phyloP scores from a whole-genome alignment of 2,888 invertebrate species.

The Flabesymbios commensalis region DNA sequence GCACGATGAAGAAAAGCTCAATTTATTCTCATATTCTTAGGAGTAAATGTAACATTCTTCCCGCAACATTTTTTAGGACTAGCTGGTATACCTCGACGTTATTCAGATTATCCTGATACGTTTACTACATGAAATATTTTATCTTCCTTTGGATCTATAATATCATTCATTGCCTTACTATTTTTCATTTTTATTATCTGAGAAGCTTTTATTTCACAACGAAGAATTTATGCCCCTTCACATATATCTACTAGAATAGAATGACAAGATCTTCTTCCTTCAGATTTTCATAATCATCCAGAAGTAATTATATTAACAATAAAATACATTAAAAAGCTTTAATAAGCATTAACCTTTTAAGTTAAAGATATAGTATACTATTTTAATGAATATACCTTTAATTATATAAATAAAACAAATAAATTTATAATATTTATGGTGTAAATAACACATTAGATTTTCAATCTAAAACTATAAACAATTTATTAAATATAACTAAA shows the following conservation, averaged over 20 bases:
- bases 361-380: too few relatives aligned
- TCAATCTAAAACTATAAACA: too few relatives aligned
- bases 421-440: too few relatives aligned
- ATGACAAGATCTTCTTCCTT: conserved; percentile 36
- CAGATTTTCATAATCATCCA: conserved; percentile 34
- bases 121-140: conserved; percentile 53
- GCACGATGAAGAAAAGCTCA: conserved; percentile 70
- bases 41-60: conserved; percentile 80
- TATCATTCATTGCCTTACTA: conserved; percentile 34
- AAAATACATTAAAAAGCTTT: too few relatives aligned
- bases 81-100: conserved; percentile 76
- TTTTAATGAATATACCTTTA: too few relatives aligned
- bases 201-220: conserved; percentile 39
- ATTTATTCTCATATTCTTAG: conserved; percentile 73
- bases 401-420: too few relatives aligned
- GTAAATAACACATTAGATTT: too few relatives aligned
- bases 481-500: too few relatives aligned
- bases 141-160: conserved; percentile 40
- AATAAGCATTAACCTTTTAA: too few relatives aligned
- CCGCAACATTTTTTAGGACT: conserved; percentile 77
- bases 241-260: conserved; percentile 34
- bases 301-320: too few relatives aligned
- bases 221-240: conserved; percentile 27
- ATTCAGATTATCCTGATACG: conserved; percentile 74
- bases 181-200: conserved; percentile 41